A percentile compares a stretch with the other conserved stretches of the same genome.
These are phyloP conservation scores for Epizoanthus stellaris DNA, from an alignment of 92 coral and sea anemone genomes.

Conservation along the genomic window DNA sequence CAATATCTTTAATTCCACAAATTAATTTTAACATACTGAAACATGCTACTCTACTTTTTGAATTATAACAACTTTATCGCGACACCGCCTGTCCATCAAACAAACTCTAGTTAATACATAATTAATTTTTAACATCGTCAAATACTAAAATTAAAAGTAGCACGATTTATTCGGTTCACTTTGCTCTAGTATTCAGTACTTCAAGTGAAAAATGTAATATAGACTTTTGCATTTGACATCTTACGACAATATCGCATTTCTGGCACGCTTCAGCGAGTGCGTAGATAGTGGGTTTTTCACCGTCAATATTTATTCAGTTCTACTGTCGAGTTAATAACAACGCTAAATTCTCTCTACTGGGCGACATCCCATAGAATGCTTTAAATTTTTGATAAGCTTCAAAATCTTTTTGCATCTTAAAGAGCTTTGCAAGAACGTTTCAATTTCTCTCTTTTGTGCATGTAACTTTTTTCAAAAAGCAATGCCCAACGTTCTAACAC, in stretches of 20 bases:
- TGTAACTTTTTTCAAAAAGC: slow-evolving; percentile 24
- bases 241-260: too few species aligned
- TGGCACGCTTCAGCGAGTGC: too few species aligned
- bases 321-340: slow-evolving; percentile 45
- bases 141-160: not conserved
- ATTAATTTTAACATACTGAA: slow-evolving; percentile 31
- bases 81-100: slow-evolving; percentile 9
- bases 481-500: slow-evolving; percentile 6
- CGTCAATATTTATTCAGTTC: slow-evolving; percentile 16
- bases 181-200: not conserved
- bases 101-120: slow-evolving; percentile 36
- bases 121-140: slow-evolving; percentile 22
- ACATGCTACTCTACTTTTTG: slow-evolving; percentile 22
- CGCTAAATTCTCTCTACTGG: slow-evolving; percentile 44
- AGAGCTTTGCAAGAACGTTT: slow-evolving; percentile 62
- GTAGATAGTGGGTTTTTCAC: not conserved
- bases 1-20: not conserved
- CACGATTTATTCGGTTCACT: not conserved
- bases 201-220: too few species aligned
- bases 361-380: slow-evolving; percentile 79
- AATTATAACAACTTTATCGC: slow-evolving; percentile 4
- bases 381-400: slow-evolving; percentile 96
- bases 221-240: too few species aligned
- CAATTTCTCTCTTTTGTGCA: slow-evolving; percentile 60
- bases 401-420: slow-evolving; percentile 95